A percentile compares a stretch with the other conserved stretches of the same genome.
phyloP scores from a whole-genome alignment of 2,888 invertebrate species.

The Nemotelus nigrinus region DNA sequence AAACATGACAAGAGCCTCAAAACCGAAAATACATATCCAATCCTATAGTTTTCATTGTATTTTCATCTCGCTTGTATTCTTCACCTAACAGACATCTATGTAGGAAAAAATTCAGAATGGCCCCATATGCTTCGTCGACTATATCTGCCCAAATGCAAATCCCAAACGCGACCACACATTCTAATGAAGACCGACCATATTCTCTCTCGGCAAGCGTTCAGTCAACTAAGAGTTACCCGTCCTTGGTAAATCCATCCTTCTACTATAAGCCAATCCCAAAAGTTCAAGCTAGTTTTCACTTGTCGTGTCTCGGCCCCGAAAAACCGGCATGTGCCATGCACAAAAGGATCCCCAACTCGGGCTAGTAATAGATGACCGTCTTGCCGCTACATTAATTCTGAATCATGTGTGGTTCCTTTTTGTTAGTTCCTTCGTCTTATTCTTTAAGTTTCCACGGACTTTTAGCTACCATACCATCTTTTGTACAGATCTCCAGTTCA shows the following conservation, averaged over 20 bases:
- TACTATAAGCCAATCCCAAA: constrained; percentile 28
- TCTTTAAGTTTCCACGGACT: constrained; percentile 47
- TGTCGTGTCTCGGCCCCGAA: not conserved
- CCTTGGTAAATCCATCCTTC: not conserved
- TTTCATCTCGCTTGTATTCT: not conserved
- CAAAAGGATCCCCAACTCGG: constrained; percentile 19
- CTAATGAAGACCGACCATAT: constrained; percentile 16
- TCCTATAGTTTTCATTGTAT: not conserved
- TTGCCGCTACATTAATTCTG: constrained; percentile 52
- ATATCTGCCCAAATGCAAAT: constrained; percentile 36
- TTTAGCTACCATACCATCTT: constrained; percentile 44
- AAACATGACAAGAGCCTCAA: constrained; percentile 26
- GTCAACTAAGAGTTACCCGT: not conserved
- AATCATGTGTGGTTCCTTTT: constrained; percentile 50
- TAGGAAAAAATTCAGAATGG: constrained; percentile 24
- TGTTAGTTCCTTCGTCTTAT: constrained; percentile 42
- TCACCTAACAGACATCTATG: not conserved
- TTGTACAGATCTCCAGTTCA: not conserved
- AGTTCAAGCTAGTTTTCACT: constrained; percentile 29
- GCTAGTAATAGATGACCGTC: constrained; percentile 52
- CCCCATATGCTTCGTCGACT: constrained; percentile 29
- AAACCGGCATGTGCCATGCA: constrained; percentile 3
- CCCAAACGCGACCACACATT: constrained; percentile 33
- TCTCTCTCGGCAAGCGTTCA: not conserved
- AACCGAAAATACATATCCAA: constrained; percentile 16